These are phyloP conservation scores for Benitochromis conjunctus DNA, from an alignment of 2,113 vertebrate species.

Conservation along the genomic window DNA sequence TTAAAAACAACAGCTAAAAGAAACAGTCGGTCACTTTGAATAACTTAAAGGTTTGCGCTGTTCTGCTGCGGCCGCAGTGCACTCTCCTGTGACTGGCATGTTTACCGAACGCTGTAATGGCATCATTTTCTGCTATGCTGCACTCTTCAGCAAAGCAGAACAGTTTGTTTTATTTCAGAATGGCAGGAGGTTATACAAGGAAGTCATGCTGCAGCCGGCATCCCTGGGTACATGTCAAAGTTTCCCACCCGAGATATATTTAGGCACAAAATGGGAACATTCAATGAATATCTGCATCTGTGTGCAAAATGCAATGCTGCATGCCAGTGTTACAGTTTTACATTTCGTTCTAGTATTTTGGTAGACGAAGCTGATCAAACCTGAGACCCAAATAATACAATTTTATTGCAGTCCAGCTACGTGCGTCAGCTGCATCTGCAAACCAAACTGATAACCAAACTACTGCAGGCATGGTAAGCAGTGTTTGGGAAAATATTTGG, in stretches of 20 bases:
- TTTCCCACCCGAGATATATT: conserved; percentile 74
- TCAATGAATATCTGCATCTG: neutral
- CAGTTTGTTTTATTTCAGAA: conserved; percentile 69
- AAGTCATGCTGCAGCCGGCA: conserved; percentile 1
- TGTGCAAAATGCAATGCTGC: neutral
- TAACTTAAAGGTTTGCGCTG: conserved; percentile 24
- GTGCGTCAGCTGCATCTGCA: neutral
- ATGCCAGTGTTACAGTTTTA: neutral
- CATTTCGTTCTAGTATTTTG: neutral
- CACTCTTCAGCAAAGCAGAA: conserved; percentile 70
- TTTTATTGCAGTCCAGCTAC: neutral
- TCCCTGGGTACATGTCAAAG: conserved; percentile 35
- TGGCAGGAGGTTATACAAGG: conserved; percentile 47
- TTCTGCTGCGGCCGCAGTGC: neutral
- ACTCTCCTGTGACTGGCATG: conserved; percentile 69
- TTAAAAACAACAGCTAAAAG: conserved; percentile 44
- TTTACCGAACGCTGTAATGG: conserved; percentile 66
- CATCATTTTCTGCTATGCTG: conserved; percentile 74
- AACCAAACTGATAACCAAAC: fast-evolving
- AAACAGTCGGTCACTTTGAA: conserved; percentile 19
- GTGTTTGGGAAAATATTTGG: neutral
- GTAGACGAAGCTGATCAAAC: neutral
- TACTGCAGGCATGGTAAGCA: neutral
- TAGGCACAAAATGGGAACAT: conserved; percentile 40
- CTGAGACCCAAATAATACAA: neutral